Conservation (phyloP, 2,888 invertebrate genomes). For the Agriopis leucophaearia region DNA sequence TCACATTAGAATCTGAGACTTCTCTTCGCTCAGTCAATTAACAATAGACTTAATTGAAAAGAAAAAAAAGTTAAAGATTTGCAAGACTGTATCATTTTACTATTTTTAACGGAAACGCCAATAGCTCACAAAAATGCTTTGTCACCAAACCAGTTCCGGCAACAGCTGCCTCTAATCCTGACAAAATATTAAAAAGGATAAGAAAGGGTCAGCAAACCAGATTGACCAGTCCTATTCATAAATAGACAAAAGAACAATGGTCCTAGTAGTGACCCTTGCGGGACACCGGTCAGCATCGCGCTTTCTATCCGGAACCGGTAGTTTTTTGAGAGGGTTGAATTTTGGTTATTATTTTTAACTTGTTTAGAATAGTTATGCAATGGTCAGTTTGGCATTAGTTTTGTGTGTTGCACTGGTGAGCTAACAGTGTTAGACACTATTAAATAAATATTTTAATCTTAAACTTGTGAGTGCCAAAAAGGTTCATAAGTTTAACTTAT, state of each 20-base stretch:
- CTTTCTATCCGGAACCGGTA: conserved; percentile 72
- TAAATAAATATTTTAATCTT: not conserved
- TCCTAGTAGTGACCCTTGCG: conserved; percentile 77
- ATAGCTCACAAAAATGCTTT: conserved; percentile 47
- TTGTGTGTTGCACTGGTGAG: conserved; percentile 53
- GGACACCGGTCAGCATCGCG: conserved; percentile 78
- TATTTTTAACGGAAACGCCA: conserved; percentile 36
- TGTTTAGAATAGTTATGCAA: conserved; percentile 52
- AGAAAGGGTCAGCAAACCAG: conserved; percentile 84
- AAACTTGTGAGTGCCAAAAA: too few relatives aligned
- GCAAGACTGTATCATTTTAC: conserved; percentile 33
- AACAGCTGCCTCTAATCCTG: conserved; percentile 75
- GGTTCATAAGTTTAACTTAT: too few relatives aligned
- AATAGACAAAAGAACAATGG: conserved; percentile 77
- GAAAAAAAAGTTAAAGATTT: not conserved
- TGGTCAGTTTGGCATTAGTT: conserved; percentile 75
- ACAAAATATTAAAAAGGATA: conserved; percentile 71
- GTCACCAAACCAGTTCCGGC: conserved; percentile 62
- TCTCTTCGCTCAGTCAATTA: not conserved
- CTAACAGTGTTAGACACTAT: conserved; percentile 51
- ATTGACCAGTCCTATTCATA: conserved; percentile 81
- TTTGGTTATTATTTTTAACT: conserved; percentile 65
- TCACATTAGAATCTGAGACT: too few relatives aligned
- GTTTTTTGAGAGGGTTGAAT: conserved; percentile 67
- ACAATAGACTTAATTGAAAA: not conserved